A percentile compares a stretch with the other conserved stretches of the same genome.
Conservation (phyloP, 2,113 vertebrate genomes). For the Cichladusa arquata region DNA sequence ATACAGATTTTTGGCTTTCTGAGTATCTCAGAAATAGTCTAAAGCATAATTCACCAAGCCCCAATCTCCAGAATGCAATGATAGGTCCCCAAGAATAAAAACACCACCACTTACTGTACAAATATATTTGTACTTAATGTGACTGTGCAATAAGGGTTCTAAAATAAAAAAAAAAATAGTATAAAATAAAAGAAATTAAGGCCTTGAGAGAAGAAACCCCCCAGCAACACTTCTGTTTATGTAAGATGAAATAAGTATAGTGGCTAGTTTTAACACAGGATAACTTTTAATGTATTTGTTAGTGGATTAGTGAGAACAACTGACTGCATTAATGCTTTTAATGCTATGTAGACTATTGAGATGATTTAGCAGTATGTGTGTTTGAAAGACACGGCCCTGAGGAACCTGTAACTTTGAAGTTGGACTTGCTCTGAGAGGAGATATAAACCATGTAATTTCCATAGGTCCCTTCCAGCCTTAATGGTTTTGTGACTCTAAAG, state of each 20-base stretch:
- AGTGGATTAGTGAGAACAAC: neutral
- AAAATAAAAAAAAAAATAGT: neutral
- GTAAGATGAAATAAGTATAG: neutral
- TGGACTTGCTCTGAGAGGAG: neutral
- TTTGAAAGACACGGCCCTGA: neutral
- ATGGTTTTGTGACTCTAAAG: neutral
- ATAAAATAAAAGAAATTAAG: neutral
- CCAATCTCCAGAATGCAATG: neutral
- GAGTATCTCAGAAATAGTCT: neutral
- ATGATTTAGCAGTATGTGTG: neutral
- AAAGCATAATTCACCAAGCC: neutral
- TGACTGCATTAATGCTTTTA: neutral
- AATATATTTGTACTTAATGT: neutral
- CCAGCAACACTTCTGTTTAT: neutral
- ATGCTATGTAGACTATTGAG: neutral
- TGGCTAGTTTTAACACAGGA: neutral
- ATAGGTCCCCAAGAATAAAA: neutral
- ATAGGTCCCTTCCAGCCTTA: neutral
- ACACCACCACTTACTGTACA: neutral
- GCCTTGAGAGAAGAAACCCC: neutral
- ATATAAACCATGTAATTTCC: neutral
- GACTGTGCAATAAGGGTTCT: neutral
- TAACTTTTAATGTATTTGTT: neutral
- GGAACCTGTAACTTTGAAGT: neutral
- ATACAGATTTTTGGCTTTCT: neutral